Evolutionary conservation across 2,888 invertebrate genomes (phyloP).

Genomic region (Griposia aprilina): DNA sequence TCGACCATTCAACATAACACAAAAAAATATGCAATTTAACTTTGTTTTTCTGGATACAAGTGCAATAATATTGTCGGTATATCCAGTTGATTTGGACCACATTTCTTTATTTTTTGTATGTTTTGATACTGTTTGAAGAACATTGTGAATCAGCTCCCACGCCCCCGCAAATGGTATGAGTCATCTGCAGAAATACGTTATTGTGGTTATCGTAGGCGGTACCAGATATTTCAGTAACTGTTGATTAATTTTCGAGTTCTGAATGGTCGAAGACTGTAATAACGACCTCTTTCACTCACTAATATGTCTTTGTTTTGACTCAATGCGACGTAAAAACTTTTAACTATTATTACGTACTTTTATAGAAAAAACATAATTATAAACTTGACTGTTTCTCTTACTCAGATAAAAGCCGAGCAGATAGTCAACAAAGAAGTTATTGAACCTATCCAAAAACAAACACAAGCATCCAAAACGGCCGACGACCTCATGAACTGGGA

Average conservation of each 20-base stretch:
- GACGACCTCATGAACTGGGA: constrained; percentile 86
- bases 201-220: neutral
- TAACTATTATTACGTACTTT: no score
- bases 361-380: neutral
- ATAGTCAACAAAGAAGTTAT: constrained; percentile 43
- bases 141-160: constrained; percentile 33
- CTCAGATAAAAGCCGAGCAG: constrained; percentile 48
- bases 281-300: neutral
- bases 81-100: neutral
- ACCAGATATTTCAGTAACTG: constrained; percentile 25
- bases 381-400: neutral
- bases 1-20: constrained; percentile 21
- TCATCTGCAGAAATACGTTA: constrained; percentile 20
- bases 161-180: constrained; percentile 15
- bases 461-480: constrained; percentile 39
- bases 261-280: neutral
- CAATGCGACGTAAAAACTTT: neutral
- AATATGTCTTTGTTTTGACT: neutral
- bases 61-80: constrained; percentile 19
- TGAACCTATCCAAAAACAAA: constrained; percentile 50
- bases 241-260: neutral
- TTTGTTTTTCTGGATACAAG: constrained; percentile 8
- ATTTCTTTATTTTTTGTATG: constrained; percentile 27
- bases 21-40: neutral
- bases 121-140: constrained; percentile 34